These are phyloP conservation scores for Pheosia tremula DNA, from an alignment of 2,888 invertebrate species.

Conservation along the genomic window DNA sequence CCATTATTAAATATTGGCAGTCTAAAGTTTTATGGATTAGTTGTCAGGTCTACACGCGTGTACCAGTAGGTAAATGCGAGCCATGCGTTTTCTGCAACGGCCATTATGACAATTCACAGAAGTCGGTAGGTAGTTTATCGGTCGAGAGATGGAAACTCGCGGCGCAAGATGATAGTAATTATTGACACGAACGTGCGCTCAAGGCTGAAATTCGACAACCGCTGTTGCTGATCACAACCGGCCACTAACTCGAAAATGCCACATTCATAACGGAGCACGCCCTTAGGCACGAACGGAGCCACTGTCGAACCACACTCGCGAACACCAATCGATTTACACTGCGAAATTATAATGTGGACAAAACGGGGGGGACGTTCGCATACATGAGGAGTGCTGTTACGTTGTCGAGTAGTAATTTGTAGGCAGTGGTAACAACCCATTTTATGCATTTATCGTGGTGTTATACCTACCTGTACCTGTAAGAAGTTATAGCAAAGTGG, in stretches of 20 bases:
- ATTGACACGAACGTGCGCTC: conserved; percentile 77
- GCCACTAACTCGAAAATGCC: conserved; percentile 79
- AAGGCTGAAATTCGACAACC: conserved; percentile 61
- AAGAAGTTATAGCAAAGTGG: too few relatives aligned
- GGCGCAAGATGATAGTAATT: conserved; percentile 78
- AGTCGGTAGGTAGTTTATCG: conserved; percentile 72
- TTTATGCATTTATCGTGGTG: too few relatives aligned
- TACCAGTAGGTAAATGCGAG: conserved; percentile 62
- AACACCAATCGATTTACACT: conserved; percentile 50
- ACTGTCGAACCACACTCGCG: conserved; percentile 51
- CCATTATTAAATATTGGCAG: conserved; percentile 26
- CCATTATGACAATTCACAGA: conserved; percentile 77
- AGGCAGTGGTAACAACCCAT: background rate
- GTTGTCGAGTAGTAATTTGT: background rate
- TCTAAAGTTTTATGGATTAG: conserved; percentile 32
- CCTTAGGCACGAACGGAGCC: conserved; percentile 66
- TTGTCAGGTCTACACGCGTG: conserved; percentile 42
- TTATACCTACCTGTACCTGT: background rate
- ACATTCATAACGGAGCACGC: conserved; percentile 73
- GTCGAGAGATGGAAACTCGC: conserved; percentile 68
- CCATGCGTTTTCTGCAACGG: conserved; percentile 59
- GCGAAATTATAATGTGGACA: conserved; percentile 55
- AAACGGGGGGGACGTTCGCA: conserved; percentile 44
- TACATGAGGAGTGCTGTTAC: conserved; percentile 28
- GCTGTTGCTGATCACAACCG: conserved; percentile 69